Evolutionary conservation across 2,797 vertebrate species (phyloP).

Genomic region (Rhynchonycteris naso): DNA sequence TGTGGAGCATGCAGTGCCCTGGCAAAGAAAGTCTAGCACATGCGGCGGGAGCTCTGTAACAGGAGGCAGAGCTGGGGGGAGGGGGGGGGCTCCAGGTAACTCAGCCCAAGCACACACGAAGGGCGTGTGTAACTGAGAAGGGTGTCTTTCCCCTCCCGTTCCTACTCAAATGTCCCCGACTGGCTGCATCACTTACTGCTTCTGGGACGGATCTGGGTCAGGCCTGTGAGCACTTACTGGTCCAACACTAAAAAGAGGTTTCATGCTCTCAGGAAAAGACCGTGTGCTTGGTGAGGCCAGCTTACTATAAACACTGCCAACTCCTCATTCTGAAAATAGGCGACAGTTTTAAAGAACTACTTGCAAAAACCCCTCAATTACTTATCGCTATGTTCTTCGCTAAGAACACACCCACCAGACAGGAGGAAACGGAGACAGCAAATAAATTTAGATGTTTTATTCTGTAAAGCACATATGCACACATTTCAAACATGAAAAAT

Average conservation of each 20-base stretch:
- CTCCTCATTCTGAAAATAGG: not conserved
- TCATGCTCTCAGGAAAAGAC: not conserved
- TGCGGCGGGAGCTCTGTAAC: accelerated
- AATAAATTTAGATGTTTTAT: constrained; percentile 84
- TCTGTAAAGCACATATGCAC: constrained; percentile 90
- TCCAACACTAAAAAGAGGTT: not conserved
- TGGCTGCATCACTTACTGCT: not conserved
- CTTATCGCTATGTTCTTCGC: not conserved
- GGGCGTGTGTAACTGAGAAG: not conserved
- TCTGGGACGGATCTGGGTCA: not conserved
- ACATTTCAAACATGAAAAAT: constrained; percentile 89
- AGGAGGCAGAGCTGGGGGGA: not conserved
- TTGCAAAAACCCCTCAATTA: not conserved
- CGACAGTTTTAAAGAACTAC: not conserved
- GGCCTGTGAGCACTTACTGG: not conserved
- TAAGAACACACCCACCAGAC: not conserved
- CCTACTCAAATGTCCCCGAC: not conserved
- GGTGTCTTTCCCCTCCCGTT: not conserved
- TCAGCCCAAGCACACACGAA: accelerated
- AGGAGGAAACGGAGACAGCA: constrained; percentile 41
- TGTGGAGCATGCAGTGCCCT: not conserved
- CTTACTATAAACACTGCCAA: not conserved
- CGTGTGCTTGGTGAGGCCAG: not conserved
- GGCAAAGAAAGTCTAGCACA: too few species aligned
- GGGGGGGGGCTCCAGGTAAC: too few species aligned